Percentiles rank a stretch among this genome's conserved stretches.
These are phyloP conservation scores for Larimichthys crocea DNA, from an alignment of 2,113 vertebrate genomes.

Conservation along the genomic window DNA sequence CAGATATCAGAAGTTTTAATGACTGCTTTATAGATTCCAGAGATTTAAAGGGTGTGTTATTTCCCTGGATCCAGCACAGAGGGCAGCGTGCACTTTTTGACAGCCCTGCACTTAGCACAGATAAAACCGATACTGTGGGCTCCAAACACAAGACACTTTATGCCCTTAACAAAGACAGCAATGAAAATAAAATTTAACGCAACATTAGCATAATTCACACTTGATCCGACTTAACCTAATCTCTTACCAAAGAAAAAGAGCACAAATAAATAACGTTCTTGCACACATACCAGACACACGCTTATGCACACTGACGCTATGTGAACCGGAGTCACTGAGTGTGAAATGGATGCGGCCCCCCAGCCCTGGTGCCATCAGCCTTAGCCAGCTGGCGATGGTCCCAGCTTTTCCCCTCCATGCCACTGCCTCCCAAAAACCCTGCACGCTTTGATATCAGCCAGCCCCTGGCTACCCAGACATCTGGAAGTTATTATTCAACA, in stretches of 20 bases:
- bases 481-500: constrained; percentile 87
- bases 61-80: neutral
- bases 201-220: constrained; percentile 63
- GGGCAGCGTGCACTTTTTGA: neutral
- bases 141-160: constrained; percentile 14
- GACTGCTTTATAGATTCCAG: constrained; percentile 27
- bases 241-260: constrained; percentile 24
- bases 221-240: constrained; percentile 57
- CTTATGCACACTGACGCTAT: constrained; percentile 63
- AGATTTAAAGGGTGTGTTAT: constrained; percentile 33
- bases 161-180: constrained; percentile 27
- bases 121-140: constrained; percentile 22
- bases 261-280: constrained; percentile 46
- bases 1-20: constrained; percentile 20
- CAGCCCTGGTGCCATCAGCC: constrained; percentile 75
- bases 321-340: constrained; percentile 82
- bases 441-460: constrained; percentile 83
- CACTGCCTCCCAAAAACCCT: constrained; percentile 76
- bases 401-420: constrained; percentile 69
- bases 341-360: constrained; percentile 82
- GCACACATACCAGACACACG: constrained; percentile 53
- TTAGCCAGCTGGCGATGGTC: constrained; percentile 82
- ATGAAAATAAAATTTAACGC: constrained; percentile 37
- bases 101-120: neutral
- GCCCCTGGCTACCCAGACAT: constrained; percentile 85